A percentile compares a stretch with the other conserved stretches of the same genome.
phyloP scores from a whole-genome alignment of 2,888 invertebrate species.

The Lamellibrachia satsuma region DNA sequence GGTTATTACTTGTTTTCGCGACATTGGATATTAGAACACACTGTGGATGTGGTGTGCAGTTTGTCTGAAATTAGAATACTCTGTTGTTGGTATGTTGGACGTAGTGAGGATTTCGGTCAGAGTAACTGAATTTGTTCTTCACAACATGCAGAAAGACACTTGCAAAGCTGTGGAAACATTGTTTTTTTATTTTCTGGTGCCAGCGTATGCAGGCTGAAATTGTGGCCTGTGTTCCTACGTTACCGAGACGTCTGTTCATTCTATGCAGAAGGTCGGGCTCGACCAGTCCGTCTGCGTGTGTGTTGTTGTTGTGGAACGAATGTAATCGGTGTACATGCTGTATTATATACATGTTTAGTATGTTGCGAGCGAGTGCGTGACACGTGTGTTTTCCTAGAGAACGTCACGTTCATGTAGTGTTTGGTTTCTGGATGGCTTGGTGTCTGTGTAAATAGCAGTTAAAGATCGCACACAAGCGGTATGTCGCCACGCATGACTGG shows the following conservation, averaged over 20 bases:
- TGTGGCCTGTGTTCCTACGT: not conserved
- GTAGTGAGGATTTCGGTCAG: not conserved
- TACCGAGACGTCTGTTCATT: not conserved
- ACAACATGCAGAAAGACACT: too few relatives aligned
- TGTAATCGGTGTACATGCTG: not conserved
- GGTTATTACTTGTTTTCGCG: not conserved
- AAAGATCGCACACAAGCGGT: not conserved
- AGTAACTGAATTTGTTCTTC: not conserved
- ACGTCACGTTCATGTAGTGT: not conserved
- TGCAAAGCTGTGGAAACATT: not conserved
- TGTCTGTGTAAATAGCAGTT: not conserved
- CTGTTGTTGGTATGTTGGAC: not conserved
- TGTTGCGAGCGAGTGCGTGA: not conserved
- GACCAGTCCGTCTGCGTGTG: not conserved
- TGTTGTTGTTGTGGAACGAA: not conserved
- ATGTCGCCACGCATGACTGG: not conserved
- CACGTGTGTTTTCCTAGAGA: not conserved
- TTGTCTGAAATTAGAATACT: not conserved
- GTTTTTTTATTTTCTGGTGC: not conserved
- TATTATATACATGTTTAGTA: not conserved
- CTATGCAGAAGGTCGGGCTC: not conserved
- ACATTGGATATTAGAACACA: constrained; percentile 2
- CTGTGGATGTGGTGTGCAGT: not conserved
- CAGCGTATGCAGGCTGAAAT: not conserved
- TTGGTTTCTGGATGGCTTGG: not conserved